Evolutionary conservation across 2,888 invertebrate species (phyloP).

Genomic region (Cheilosia variabilis): DNA sequence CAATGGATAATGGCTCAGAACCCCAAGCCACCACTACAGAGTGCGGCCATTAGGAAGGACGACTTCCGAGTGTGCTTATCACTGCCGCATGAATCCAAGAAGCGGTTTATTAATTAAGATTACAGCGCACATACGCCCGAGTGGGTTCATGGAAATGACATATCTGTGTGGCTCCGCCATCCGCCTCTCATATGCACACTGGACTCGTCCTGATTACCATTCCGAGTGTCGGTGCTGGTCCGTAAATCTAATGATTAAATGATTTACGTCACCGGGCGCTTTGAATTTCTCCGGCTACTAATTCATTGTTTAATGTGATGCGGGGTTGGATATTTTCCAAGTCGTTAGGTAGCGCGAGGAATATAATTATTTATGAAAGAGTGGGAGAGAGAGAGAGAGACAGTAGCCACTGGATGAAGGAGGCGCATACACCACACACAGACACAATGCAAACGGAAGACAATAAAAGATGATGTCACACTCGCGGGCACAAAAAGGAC

Average conservation of each 20-base stretch:
- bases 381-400: neutral
- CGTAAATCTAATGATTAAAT: conserved; percentile 39
- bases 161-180: neutral
- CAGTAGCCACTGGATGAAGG: neutral
- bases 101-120: conserved; percentile 47
- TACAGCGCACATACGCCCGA: conserved; percentile 27
- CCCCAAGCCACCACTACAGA: conserved; percentile 3
- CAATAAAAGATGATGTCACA: conserved; percentile 44
- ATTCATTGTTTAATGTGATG: neutral
- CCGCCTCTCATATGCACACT: neutral
- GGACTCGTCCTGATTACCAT: conserved; percentile 27
- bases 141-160: conserved; percentile 13
- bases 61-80: conserved; percentile 40
- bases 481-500: conserved; percentile 19
- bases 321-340: conserved; percentile 33
- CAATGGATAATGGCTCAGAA: conserved; percentile 28
- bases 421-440: neutral
- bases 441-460: conserved; percentile 12
- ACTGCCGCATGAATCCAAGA: neutral
- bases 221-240: conserved; percentile 18
- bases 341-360: conserved; percentile 26
- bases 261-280: conserved; percentile 44
- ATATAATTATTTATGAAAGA: conserved; percentile 9
- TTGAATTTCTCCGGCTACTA: conserved; percentile 7
- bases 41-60: conserved; percentile 11